Base-by-base conservation (phyloP, 2,113 vertebrate species). In the Dendrocopos noguchii region DNA sequence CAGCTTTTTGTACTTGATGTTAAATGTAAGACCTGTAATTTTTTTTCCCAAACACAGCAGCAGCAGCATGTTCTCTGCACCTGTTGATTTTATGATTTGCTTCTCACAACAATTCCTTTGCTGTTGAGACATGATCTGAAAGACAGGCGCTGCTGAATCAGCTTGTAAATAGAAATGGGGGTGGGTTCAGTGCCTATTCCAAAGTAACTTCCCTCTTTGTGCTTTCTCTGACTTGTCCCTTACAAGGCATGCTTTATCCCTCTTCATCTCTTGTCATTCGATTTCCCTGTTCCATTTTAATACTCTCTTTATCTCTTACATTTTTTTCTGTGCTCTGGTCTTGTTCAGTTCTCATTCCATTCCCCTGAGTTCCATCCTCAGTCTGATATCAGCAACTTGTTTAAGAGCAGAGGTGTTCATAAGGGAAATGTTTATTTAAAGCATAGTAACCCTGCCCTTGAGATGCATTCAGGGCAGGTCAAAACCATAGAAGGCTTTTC, bases 121-220 rank as follows among this genome's bases (percentile, higher is more conserved):
- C 91, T 94, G 93, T 95, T 94, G 90, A 95, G 95, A 95, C 96
- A 96, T 90, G 96, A 93, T 96, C 89, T 93, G 90, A 93, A 90
- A 84, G 92, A 80, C 93, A 96, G 94, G 67, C 52, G 16, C 52
- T 96, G 94, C 94, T 96, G 94, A 95, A 84, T 97, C 95, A 94
- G 93, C 95, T 94, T 94, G 83, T 91, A 95, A 91, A 73, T 83
- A 76, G 84, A 93, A 96, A 93, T 75, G 64, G 85, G 88, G 39
- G 74, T 92, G 64, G 71, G 46, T 87, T 95, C 5, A 8, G 21
- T 39, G 63, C 56, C 60, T 84, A 88, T 93, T 93, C 88, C 80
- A 81, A 88, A 91, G 93, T 80, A 92, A 83, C 65, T 61, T 92
- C 61, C 82, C 55, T 84, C 50, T 57, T 80, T 11, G 17, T 55